These are phyloP conservation scores for Enteromius afrohamiltoni DNA, from an alignment of 2,797 vertebrate genomes.

Conservation along the genomic window DNA sequence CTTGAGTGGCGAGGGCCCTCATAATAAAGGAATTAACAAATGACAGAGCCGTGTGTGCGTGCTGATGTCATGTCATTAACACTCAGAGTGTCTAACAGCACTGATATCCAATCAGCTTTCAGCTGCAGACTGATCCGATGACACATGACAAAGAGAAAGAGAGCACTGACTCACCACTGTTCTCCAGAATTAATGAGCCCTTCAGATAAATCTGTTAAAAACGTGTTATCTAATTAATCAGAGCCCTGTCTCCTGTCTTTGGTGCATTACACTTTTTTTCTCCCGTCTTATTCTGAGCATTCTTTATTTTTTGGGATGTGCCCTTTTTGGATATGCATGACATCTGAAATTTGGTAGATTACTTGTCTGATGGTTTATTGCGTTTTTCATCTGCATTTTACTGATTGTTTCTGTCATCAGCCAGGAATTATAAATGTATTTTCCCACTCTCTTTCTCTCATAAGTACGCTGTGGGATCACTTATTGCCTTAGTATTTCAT, in stretches of 20 bases:
- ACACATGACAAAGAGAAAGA: slow-evolving; percentile 33
- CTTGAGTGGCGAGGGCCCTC: slow-evolving; percentile 2
- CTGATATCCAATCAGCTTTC: slow-evolving; percentile 34
- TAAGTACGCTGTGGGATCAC: neutral
- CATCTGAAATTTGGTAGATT: neutral
- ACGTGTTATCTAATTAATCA: slow-evolving; percentile 45
- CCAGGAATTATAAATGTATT: slow-evolving; percentile 24
- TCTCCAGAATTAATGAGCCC: slow-evolving; percentile 45
- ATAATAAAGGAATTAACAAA: slow-evolving; percentile 36
- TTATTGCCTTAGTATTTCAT: slow-evolving; percentile 5
- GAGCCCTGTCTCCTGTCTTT: slow-evolving; percentile 12
- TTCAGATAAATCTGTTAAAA: slow-evolving; percentile 39
- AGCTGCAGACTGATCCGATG: slow-evolving; percentile 33
- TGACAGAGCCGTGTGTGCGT: slow-evolving; percentile 4
- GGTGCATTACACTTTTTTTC: slow-evolving; percentile 1
- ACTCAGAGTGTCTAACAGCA: neutral
- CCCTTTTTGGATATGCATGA: neutral
- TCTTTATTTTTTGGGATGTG: neutral
- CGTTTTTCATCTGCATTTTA: neutral
- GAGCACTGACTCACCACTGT: slow-evolving; percentile 25
- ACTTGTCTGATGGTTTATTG: neutral
- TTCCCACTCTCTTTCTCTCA: neutral
- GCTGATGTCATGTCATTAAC: slow-evolving; percentile 33
- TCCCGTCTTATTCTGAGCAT: neutral
- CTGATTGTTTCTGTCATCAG: slow-evolving; percentile 20